Evolutionary conservation across 2,888 invertebrate species (phyloP).

Genomic region (Thyatira batis): DNA sequence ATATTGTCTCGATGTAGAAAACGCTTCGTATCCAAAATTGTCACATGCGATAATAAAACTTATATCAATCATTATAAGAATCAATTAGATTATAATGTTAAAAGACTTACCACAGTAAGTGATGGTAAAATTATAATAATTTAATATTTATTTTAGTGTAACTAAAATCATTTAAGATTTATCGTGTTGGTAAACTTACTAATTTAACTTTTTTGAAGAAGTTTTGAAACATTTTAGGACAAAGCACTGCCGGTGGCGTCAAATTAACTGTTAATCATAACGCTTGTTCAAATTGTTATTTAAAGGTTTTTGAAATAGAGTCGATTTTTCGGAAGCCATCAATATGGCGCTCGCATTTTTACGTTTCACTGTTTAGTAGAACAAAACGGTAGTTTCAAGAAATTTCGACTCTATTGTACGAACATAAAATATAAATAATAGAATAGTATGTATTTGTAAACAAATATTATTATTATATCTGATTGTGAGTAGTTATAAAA

Average conservation of each 20-base stretch:
- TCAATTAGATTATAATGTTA: not conserved
- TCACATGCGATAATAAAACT: not conserved
- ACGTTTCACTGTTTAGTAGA: too few relatives aligned
- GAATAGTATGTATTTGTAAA: not conserved
- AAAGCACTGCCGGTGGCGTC: not conserved
- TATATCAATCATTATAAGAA: not conserved
- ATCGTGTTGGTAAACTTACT: not conserved
- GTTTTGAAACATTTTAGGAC: not conserved
- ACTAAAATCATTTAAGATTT: not conserved
- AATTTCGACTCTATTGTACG: not conserved
- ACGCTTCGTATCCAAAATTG: not conserved
- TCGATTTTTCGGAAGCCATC: not conserved
- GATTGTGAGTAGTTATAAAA: not conserved
- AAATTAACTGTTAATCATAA: not conserved
- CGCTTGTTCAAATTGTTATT: not conserved
- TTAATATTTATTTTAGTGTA: slow-evolving; percentile 1
- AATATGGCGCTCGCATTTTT: not conserved
- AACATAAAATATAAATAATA: not conserved
- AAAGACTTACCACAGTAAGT: not conserved
- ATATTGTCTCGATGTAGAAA: not conserved
- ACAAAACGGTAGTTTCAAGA: too few relatives aligned
- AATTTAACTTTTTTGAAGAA: not conserved
- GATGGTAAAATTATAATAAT: not conserved
- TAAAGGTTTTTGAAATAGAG: not conserved
- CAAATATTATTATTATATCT: not conserved